phyloP scores from a whole-genome alignment of 2,797 vertebrate species.

The Odontamblyopus lacepedii region DNA sequence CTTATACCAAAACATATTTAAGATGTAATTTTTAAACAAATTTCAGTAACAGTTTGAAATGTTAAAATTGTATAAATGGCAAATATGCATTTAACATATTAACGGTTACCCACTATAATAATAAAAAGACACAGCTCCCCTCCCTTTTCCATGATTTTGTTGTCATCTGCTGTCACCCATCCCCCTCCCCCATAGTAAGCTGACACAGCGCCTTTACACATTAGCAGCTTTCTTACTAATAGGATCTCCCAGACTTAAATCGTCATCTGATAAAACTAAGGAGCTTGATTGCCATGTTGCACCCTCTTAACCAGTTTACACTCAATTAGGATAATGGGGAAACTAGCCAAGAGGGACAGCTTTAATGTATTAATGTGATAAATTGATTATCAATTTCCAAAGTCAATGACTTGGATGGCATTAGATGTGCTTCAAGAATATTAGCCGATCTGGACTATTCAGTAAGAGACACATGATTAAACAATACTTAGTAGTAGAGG shows the following conservation, averaged over 20 bases:
- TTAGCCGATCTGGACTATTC: slow-evolving; percentile 5
- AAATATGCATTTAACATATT: neutral
- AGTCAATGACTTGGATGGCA: slow-evolving; percentile 40
- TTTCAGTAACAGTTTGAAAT: too few relatives aligned
- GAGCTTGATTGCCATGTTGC: slow-evolving; percentile 84
- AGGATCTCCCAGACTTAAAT: slow-evolving; percentile 87
- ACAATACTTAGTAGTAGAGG: neutral
- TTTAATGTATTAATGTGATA: slow-evolving; percentile 94
- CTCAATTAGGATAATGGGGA: slow-evolving; percentile 95
- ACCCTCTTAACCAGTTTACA: slow-evolving; percentile 91
- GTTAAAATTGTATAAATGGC: neutral
- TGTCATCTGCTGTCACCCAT: slow-evolving; percentile 67
- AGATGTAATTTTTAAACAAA: too few relatives aligned
- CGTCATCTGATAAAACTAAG: slow-evolving; percentile 95
- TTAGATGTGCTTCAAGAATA: slow-evolving; percentile 25
- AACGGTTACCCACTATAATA: neutral
- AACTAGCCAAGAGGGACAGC: slow-evolving; percentile 88
- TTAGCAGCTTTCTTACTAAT: slow-evolving; percentile 88
- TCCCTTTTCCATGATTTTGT: slow-evolving; percentile 58
- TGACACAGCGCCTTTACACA: slow-evolving; percentile 91
- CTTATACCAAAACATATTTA: neutral
- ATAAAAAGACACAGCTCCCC: slow-evolving; percentile 37
- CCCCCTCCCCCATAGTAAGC: slow-evolving; percentile 74
- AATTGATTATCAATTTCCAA: slow-evolving; percentile 83
- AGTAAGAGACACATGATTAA: neutral